These are phyloP conservation scores for Pterocles gutturalis DNA, from an alignment of 2,113 vertebrate species.

Conservation along the genomic window DNA sequence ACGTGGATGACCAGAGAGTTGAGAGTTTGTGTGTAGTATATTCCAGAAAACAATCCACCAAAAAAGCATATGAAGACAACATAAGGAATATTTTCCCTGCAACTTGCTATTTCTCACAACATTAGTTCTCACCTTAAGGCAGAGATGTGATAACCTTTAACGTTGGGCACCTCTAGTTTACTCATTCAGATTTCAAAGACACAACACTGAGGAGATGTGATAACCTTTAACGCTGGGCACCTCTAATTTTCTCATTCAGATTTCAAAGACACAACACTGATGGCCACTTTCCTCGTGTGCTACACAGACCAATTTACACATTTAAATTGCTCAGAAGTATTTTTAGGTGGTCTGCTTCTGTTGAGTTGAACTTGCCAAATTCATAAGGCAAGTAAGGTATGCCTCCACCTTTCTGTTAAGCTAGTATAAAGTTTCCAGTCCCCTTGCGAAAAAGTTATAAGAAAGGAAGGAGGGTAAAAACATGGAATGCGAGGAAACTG, in stretches of 20 bases:
- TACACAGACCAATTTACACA: background rate
- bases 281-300: background rate
- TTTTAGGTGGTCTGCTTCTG: background rate
- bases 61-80: background rate
- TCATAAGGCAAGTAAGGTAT: background rate
- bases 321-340: background rate
- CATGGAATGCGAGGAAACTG: background rate
- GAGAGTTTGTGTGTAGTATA: no score
- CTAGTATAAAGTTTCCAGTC: background rate
- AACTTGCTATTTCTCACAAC: background rate
- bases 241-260: background rate
- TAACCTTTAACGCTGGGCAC: background rate
- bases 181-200: background rate
- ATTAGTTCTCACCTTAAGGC: background rate
- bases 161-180: background rate
- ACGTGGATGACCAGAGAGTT: no score
- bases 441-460: background rate
- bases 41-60: background rate
- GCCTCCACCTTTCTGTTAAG: background rate
- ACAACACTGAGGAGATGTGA: background rate
- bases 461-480: background rate
- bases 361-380: background rate
- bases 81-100: background rate
- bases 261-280: background rate
- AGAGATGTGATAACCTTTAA: background rate